phyloP scores from a whole-genome alignment of 2,797 vertebrate species.

The Neosalanx taihuensis region DNA sequence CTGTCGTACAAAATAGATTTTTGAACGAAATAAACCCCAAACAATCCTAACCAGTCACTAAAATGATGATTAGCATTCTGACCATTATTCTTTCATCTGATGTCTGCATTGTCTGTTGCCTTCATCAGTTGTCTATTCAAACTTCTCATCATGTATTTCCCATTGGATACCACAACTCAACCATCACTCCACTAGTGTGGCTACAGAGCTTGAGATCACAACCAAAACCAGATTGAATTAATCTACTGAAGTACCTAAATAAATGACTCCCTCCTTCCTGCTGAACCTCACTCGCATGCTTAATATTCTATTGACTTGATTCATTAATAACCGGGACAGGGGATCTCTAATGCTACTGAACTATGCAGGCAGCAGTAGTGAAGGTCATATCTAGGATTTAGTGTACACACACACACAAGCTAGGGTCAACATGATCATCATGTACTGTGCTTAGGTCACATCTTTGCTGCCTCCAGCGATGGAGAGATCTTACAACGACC shows the following conservation, averaged over 20 bases:
- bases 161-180: background rate
- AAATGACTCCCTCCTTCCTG: no score
- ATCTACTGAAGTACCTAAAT: background rate
- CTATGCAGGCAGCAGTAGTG: conserved; percentile 7
- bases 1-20: conserved; percentile 34
- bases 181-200: background rate
- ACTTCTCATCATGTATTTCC: no score
- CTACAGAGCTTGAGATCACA: conserved; percentile 1
- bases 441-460: background rate
- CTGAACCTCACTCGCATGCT: no score
- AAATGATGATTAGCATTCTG: background rate
- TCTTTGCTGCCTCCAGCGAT: background rate
- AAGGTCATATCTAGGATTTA: conserved; percentile 11
- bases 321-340: background rate
- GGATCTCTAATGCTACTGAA: background rate
- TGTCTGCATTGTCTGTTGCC: background rate
- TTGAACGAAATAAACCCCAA: no score
- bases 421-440: background rate
- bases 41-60: background rate
- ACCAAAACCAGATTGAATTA: background rate
- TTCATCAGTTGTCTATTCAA: background rate
- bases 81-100: background rate
- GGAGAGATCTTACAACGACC: background rate
- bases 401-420: no score
- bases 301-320: background rate